Conservation (phyloP, 1,140 invertebrate species). For the Drosophila rufa region DNA sequence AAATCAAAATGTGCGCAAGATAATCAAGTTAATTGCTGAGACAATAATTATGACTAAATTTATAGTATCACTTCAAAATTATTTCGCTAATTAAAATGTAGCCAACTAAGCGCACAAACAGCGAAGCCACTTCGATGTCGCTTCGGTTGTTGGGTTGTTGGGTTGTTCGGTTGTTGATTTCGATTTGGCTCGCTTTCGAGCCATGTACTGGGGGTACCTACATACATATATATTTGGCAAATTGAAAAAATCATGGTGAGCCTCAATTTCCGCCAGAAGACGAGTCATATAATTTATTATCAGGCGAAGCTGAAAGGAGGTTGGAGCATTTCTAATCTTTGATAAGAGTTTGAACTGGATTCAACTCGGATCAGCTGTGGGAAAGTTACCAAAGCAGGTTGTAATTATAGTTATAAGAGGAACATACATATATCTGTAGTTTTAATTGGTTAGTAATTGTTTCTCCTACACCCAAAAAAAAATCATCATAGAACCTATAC, state of each 20-base stretch:
- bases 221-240: slow-evolving; percentile 7
- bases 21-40: slow-evolving; percentile 79
- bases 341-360: slow-evolving; percentile 28
- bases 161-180: slow-evolving; percentile 26
- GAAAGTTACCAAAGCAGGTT: background rate
- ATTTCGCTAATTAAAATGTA: slow-evolving; percentile 82
- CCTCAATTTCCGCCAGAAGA: slow-evolving; percentile 33
- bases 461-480: too few relatives aligned
- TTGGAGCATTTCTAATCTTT: slow-evolving; percentile 8
- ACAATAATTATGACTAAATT: slow-evolving; percentile 83
- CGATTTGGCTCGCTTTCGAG: slow-evolving; percentile 18
- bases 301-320: slow-evolving; percentile 7
- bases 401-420: background rate
- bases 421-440: background rate
- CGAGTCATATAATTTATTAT: slow-evolving; percentile 36
- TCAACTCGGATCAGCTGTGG: slow-evolving; percentile 26
- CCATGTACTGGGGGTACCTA: background rate
- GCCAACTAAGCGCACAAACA: slow-evolving; percentile 42
- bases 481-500: too few relatives aligned
- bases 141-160: slow-evolving; percentile 5
- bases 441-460: too few relatives aligned
- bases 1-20: slow-evolving; percentile 71
- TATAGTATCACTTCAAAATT: slow-evolving; percentile 81
- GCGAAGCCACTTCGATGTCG: slow-evolving; percentile 28
- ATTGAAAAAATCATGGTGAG: slow-evolving; percentile 60